phyloP scores from a whole-genome alignment of 2,888 invertebrate species.

The Agapostemon virescens region DNA sequence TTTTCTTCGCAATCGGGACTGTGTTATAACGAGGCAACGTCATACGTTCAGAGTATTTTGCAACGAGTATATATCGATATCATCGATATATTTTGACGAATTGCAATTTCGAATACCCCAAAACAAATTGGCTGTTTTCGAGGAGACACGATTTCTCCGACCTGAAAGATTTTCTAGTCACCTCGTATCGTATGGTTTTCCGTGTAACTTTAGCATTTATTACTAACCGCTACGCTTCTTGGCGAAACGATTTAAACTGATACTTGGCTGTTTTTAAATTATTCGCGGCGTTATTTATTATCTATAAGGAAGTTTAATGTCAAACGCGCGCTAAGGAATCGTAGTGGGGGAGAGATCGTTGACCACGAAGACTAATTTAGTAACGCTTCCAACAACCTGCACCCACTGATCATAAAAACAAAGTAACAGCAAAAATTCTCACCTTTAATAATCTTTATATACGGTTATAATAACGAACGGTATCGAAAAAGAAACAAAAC shows the following conservation, averaged over 20 bases:
- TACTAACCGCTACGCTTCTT: conserved; percentile 3
- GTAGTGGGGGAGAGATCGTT: neutral
- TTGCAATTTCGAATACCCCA: neutral
- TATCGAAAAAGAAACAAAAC: neutral
- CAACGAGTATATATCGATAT: no score
- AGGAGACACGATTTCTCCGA: neutral
- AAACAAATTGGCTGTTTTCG: neutral
- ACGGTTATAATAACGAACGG: neutral
- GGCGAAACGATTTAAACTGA: neutral
- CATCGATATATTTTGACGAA: neutral
- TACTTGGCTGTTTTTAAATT: conserved; percentile 1
- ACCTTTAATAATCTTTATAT: neutral
- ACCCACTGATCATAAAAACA: neutral
- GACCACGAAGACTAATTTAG: neutral
- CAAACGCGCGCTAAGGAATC: conserved; percentile 2
- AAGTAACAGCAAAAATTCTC: neutral
- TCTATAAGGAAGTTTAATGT: neutral
- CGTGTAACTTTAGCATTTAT: conserved; percentile 7
- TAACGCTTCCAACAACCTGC: neutral
- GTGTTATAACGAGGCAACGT: neutral
- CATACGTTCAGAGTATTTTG: neutral
- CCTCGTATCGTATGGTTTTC: neutral
- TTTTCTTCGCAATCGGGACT: neutral
- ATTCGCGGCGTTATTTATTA: conserved; percentile 18
- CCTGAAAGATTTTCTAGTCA: conserved; percentile 5